Evolutionary conservation across 2,113 vertebrate genomes (phyloP).

Genomic region (Prunella himalayana): DNA sequence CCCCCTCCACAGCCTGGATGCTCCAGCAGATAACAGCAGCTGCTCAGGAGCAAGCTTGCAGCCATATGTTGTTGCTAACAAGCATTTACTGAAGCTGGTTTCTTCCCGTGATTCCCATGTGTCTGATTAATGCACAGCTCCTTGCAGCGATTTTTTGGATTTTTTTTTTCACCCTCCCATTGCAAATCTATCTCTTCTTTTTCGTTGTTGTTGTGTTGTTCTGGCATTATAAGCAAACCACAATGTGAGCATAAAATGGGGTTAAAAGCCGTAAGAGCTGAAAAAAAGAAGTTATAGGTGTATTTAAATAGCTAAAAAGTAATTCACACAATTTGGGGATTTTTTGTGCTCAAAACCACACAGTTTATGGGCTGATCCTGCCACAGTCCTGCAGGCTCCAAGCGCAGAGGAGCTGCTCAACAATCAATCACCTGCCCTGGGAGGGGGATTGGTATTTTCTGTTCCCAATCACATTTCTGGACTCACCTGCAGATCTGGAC

Average conservation of each 20-base stretch:
- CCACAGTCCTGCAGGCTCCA: background rate
- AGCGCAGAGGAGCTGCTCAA: background rate
- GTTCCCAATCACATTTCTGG: background rate
- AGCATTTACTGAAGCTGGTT: conserved; percentile 34
- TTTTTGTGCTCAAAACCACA: background rate
- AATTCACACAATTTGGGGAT: background rate
- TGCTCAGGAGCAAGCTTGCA: background rate
- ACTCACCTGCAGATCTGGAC: background rate
- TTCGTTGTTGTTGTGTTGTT: background rate
- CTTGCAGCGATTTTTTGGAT: background rate
- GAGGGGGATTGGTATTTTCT: background rate
- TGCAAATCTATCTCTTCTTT: background rate
- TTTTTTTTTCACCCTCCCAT: background rate
- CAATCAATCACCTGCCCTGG: rapidly evolving
- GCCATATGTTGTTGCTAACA: conserved; percentile 48
- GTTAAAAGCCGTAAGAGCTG: background rate
- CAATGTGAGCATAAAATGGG: background rate
- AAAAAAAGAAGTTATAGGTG: background rate
- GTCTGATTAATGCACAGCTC: conserved; percentile 26
- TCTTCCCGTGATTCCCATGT: background rate
- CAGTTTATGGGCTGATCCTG: background rate
- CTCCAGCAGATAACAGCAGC: conserved; percentile 25
- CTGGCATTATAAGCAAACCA: background rate
- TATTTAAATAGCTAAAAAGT: background rate
- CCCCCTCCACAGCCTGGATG: background rate